A percentile compares a stretch with the other conserved stretches of the same genome.
Evolutionary conservation across 2,888 invertebrate species (phyloP).

Genomic region (Magallana nippona): DNA sequence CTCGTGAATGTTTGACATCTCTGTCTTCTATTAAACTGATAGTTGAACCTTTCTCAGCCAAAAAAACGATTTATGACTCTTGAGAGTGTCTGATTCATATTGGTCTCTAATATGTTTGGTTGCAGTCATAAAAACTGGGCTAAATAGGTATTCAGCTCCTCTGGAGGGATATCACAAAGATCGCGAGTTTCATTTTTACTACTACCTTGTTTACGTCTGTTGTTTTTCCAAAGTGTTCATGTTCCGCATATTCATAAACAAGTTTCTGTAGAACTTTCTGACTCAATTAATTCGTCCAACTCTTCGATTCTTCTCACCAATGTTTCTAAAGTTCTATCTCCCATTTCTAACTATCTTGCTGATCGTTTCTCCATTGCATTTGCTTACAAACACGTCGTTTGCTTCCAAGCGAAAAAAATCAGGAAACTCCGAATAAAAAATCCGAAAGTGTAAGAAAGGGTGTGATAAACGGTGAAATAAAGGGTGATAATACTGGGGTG

Average conservation of each 20-base stretch:
- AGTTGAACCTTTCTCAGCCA: background rate
- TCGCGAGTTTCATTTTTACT: background rate
- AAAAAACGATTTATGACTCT: constrained; percentile 38
- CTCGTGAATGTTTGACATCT: constrained; percentile 44
- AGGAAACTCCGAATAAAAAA: no score
- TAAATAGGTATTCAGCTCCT: background rate
- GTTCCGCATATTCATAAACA: background rate
- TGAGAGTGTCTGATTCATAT: constrained; percentile 36
- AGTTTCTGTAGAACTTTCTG: background rate
- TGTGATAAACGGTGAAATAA: no score
- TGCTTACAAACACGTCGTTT: no score
- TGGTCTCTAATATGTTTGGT: background rate
- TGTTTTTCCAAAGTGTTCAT: background rate
- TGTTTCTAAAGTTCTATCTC: background rate
- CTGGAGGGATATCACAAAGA: background rate
- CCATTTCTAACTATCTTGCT: no score
- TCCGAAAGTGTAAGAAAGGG: no score
- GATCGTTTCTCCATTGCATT: no score
- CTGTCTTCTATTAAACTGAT: constrained; percentile 30
- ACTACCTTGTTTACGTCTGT: background rate
- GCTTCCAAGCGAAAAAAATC: no score
- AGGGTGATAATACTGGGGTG: no score
- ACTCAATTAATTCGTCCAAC: background rate
- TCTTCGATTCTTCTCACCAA: background rate
- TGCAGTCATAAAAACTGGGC: background rate